These are phyloP conservation scores for Euphonia xanthogaster DNA, from an alignment of 2,797 vertebrate species.

Conservation along the genomic window DNA sequence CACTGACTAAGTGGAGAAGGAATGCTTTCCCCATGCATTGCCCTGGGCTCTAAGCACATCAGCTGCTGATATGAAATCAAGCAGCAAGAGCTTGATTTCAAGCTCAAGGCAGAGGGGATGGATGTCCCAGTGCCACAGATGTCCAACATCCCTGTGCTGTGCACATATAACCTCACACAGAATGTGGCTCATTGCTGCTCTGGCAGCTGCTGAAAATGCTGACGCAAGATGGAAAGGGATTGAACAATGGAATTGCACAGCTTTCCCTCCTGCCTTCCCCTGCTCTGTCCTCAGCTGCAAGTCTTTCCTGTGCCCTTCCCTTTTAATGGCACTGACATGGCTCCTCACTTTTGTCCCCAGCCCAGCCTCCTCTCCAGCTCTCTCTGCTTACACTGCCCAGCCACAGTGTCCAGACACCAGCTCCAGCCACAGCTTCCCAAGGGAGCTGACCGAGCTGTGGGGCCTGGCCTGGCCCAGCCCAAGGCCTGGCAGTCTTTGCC, in stretches of 20 bases:
- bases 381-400: not conserved
- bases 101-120: not conserved
- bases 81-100: not conserved
- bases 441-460: not conserved
- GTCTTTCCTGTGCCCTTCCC: not conserved
- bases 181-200: fast-evolving
- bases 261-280: not conserved
- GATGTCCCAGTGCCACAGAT: not conserved
- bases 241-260: fast-evolving
- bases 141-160: not conserved
- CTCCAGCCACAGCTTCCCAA: not conserved
- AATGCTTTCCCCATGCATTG: not conserved
- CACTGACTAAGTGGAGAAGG: not conserved
- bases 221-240: not conserved
- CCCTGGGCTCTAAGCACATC: not conserved
- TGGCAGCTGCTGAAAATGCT: not conserved
- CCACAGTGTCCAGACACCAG: not conserved
- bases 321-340: not conserved
- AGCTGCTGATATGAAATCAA: not conserved
- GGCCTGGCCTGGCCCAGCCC: not conserved
- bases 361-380: not conserved
- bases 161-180: not conserved
- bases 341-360: not conserved
- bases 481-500: not conserved
- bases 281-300: not conserved